Evolutionary conservation across 2,888 invertebrate genomes (phyloP).

Genomic region (Eristalinus aeneus): DNA sequence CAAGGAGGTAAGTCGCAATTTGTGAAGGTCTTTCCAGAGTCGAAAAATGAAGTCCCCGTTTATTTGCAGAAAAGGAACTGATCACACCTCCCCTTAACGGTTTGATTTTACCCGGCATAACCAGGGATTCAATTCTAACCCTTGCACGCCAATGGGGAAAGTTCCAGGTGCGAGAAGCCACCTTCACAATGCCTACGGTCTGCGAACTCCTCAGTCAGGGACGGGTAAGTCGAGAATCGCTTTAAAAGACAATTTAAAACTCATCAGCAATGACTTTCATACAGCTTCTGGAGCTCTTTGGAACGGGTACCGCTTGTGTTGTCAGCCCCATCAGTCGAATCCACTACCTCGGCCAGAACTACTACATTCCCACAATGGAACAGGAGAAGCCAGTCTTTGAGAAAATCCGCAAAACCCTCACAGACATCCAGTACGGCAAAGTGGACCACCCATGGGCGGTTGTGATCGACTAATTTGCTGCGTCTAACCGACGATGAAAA

Average conservation of each 20-base stretch:
- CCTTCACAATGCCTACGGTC: conserved; percentile 92
- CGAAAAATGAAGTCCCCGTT: not conserved
- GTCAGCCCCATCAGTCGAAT: conserved; percentile 95
- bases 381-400: conserved; percentile 88
- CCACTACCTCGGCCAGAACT: conserved; percentile 86
- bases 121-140: conserved; percentile 92
- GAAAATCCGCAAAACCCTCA: conserved; percentile 87
- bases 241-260: not conserved
- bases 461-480: conserved; percentile 82
- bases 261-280: conserved; percentile 73
- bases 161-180: conserved; percentile 89
- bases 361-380: conserved; percentile 88
- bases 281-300: conserved; percentile 97
- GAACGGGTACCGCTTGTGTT: conserved; percentile 98
- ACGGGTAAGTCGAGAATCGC: conserved; percentile 84
- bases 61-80: conserved; percentile 89
- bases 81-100: conserved; percentile 96
- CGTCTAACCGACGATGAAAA: not conserved
- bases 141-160: conserved; percentile 92
- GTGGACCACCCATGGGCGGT: conserved; percentile 91
- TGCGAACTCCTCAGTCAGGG: conserved; percentile 88
- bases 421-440: conserved; percentile 95
- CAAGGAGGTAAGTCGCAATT: conserved; percentile 89
- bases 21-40: not conserved
- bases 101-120: conserved; percentile 96